Percentiles rank a stretch among this genome's conserved stretches.
Conservation (phyloP, 2,113 vertebrate genomes). For the Setophaga petechia region DNA sequence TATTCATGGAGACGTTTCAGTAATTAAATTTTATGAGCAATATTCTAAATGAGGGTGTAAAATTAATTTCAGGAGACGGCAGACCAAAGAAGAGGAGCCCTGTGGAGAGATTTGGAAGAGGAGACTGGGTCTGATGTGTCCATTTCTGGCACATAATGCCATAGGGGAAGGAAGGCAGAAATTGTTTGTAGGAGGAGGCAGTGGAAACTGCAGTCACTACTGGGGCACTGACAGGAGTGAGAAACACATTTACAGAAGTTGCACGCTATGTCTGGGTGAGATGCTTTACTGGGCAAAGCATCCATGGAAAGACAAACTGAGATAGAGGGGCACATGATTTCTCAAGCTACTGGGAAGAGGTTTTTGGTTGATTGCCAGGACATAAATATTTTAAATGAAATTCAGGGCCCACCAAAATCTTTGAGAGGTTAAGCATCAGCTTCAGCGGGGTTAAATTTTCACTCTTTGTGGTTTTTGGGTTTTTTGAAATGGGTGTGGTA, state of each 20-base stretch:
- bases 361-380: neutral
- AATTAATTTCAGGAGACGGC: neutral
- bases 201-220: neutral
- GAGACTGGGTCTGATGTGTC: neutral
- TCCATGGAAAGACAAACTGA: neutral
- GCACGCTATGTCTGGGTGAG: neutral
- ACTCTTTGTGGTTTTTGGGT: neutral
- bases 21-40: constrained; percentile 31
- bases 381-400: neutral
- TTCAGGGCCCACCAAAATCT: neutral
- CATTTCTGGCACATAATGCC: constrained; percentile 18
- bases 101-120: neutral
- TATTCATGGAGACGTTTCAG: neutral
- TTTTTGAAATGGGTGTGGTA: neutral
- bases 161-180: neutral
- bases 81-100: neutral
- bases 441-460: neutral
- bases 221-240: neutral
- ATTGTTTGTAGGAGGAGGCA: neutral
- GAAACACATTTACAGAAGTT: neutral
- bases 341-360: neutral
- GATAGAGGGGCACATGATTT: neutral
- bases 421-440: neutral
- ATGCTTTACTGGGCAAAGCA: neutral
- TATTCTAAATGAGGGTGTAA: neutral